phyloP scores from a whole-genome alignment of 2,888 invertebrate species.

The Melieria picta region DNA sequence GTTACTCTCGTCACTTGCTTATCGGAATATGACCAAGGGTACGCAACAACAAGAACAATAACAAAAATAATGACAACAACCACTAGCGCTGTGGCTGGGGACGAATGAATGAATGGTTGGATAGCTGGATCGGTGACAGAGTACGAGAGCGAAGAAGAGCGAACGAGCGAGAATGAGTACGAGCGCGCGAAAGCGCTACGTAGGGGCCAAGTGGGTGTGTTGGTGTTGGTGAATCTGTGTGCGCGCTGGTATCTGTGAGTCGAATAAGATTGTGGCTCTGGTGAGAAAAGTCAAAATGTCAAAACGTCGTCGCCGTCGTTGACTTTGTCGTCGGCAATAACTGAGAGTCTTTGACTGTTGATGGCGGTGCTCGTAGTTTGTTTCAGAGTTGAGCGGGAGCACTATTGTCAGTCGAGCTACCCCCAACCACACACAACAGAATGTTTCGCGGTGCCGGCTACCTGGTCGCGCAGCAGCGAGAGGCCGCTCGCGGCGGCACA shows the following conservation, averaged over 20 bases:
- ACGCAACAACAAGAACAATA: background rate
- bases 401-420: too few species aligned
- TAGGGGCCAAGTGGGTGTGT: too few species aligned
- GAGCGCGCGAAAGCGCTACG: background rate
- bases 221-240: too few species aligned
- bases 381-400: background rate
- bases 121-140: background rate
- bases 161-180: background rate
- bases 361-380: background rate
- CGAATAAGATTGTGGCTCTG: background rate
- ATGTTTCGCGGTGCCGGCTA: too few species aligned
- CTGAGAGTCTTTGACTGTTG: conserved; percentile 22
- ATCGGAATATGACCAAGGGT: background rate
- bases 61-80: background rate
- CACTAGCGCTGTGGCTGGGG: background rate
- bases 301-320: background rate
- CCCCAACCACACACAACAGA: too few species aligned
- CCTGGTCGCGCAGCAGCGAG: too few species aligned
- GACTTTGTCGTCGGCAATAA: conserved; percentile 18
- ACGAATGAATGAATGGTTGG: conserved; percentile 2
- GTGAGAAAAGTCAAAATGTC: conserved; percentile 27
- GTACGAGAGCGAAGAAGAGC: background rate
- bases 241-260: too few species aligned
- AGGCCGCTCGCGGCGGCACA: too few species aligned
- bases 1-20: conserved; percentile 11